Percentiles rank a stretch among this genome's conserved stretches.
phyloP scores from a whole-genome alignment of 2,888 invertebrate genomes.

The Lepidocyrtinus sp. region DNA sequence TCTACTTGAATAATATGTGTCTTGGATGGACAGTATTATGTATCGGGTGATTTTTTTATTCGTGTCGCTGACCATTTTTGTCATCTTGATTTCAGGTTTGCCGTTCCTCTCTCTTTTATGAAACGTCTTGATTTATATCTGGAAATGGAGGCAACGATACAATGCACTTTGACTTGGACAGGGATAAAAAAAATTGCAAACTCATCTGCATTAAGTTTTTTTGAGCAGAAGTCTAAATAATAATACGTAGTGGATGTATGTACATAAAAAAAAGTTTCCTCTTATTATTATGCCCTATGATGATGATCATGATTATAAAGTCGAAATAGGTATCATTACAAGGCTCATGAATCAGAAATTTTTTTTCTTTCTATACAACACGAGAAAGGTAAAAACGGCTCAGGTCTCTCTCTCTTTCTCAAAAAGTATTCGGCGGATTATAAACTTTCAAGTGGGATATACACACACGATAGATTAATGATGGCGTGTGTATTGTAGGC shows the following conservation, averaged over 20 bases:
- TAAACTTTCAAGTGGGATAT: no score
- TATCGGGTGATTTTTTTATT: constrained; percentile 44
- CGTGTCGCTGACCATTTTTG: constrained; percentile 60
- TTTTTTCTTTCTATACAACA: no score
- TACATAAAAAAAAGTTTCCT: no score
- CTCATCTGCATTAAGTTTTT: constrained; percentile 45
- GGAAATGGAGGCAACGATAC: constrained; percentile 39
- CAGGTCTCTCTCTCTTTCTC: constrained; percentile 5
- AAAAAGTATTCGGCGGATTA: no score
- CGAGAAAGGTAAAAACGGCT: constrained; percentile 53
- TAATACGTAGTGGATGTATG: no score
- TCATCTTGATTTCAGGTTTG: constrained; percentile 52
- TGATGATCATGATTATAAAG: not conserved
- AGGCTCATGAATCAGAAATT: constrained; percentile 50
- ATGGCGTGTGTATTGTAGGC: no score
- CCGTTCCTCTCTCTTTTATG: constrained; percentile 21
- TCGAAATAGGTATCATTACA: constrained; percentile 36
- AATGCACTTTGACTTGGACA: constrained; percentile 16
- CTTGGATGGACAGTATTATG: not conserved
- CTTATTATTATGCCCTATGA: no score
- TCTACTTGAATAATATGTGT: no score
- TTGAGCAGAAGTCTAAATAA: no score
- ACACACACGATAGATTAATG: no score
- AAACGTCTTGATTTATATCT: constrained; percentile 53
- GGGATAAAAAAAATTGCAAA: constrained; percentile 53